Evolutionary conservation across 2,888 invertebrate genomes (phyloP), one percentile per base, ranked within the genome.

Genomic region (Acanthosoma haemorrhoidale): DNA sequence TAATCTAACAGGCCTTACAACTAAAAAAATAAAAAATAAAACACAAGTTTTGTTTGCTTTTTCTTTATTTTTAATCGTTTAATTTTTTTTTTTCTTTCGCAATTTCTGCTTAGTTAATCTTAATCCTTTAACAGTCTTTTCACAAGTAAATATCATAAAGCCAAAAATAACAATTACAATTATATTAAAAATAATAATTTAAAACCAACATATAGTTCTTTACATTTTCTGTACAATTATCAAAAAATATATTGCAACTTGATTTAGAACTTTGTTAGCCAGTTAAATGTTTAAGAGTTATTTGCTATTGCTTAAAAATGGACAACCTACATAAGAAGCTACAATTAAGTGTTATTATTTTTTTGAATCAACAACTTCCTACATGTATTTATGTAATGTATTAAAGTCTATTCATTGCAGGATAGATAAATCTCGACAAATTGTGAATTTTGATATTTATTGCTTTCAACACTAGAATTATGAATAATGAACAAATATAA

Each of bases 41-140:
- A 51, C 29, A 51, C 13, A 51, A 51, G 51, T 51, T 51, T 51
- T 25, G 51, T 25, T 51, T 51, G 29, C 51, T 51, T 51, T 51
- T 43, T 25, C 13, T 21, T 29, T n/a, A n/a, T 5, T 41, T 4
- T 13, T 41, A 41, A 4, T 4, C 4, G 41, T 41, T 9, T 16
- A 11, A 9, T 13, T 36, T 61, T 61, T 36, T 36, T 36, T 36
- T 21, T 38, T 6, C 21, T 61, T 61, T 61, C 6, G 61, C 38
- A 21, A 61, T 36, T 64, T 31, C 39, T 38, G n/a, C 41, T 64
- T 29, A 21, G 18, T 64, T 64, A 64, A 64, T 41, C 64, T 64
- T 64, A 64, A 64, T 31, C 38, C n/a, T 64, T 64, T 64, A 64
- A 64, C 64, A 64, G 64, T 64, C 64, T 64, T 64, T 64, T 64